Conservation (phyloP, 2,888 invertebrate genomes). For the Amiota minor region DNA sequence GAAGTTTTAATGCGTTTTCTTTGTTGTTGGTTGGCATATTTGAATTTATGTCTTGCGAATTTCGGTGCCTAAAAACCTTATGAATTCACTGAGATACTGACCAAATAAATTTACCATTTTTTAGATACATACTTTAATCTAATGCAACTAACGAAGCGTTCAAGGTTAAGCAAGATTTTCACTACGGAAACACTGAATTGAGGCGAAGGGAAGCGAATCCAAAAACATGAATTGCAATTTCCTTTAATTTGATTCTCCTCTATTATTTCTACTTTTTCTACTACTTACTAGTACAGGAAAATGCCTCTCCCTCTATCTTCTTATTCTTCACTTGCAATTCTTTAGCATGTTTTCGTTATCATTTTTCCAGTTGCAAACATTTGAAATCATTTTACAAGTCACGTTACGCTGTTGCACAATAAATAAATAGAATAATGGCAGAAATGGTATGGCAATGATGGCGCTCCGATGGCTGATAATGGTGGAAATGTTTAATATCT, state of each 20-base stretch:
- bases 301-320: no score
- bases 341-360: conserved; percentile 56
- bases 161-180: conserved; percentile 48
- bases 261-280: no score
- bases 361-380: conserved; percentile 52
- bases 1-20: conserved; percentile 7
- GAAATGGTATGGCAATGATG: background rate
- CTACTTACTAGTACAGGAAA: no score
- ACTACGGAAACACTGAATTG: background rate
- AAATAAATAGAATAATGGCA: conserved; percentile 42
- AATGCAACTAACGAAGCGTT: conserved; percentile 64
- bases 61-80: conserved; percentile 18
- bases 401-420: conserved; percentile 50
- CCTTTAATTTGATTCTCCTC: conserved; percentile 54
- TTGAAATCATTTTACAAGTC: conserved; percentile 56
- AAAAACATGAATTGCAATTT: conserved; percentile 59
- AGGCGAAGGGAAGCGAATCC: background rate
- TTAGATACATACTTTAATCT: conserved; percentile 41
- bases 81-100: no score
- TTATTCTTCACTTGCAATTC: conserved; percentile 26
- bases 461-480: background rate
- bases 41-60: conserved; percentile 44
- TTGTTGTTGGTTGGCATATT: conserved; percentile 29
- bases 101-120: no score
- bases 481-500: background rate